Percentiles rank a stretch among this genome's conserved stretches.
Evolutionary conservation across 1,140 invertebrate species (phyloP).

Genomic region (Planococcus citri): DNA sequence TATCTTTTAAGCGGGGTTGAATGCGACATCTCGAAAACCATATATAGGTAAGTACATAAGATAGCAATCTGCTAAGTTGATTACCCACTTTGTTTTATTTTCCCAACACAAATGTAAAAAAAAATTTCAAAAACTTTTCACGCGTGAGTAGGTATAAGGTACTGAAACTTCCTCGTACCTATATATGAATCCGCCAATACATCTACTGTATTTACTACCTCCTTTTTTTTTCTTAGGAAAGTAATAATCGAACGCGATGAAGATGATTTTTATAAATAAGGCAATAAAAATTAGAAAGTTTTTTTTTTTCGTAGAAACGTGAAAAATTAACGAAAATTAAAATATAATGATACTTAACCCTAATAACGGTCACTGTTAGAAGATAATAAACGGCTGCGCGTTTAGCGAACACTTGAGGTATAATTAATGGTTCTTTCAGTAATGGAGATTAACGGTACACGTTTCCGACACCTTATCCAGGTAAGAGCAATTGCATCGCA

Average conservation of each 20-base stretch:
- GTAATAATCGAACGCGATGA: no score
- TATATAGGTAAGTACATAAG: no score
- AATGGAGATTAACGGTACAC: not conserved
- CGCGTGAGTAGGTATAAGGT: no score
- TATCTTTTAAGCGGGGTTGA: not conserved
- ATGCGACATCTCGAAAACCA: not conserved
- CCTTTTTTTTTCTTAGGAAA: no score
- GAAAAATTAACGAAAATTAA: not conserved
- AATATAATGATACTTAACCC: not conserved
- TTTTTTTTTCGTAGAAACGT: not conserved
- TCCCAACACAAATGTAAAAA: no score
- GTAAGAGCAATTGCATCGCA: not conserved
- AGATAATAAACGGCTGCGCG: not conserved
- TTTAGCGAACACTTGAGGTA: not conserved
- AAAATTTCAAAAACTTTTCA: no score
- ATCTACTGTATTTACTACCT: no score
- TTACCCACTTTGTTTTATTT: not conserved
- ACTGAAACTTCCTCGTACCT: no score
- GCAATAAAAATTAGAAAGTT: not conserved
- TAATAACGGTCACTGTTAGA: not conserved
- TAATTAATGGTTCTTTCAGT: not conserved
- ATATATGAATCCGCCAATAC: no score
- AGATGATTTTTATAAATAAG: not conserved
- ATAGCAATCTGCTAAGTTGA: not conserved
- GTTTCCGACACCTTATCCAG: not conserved